phyloP scores from a whole-genome alignment of 2,113 vertebrate genomes.

The Nothocercus julius region DNA sequence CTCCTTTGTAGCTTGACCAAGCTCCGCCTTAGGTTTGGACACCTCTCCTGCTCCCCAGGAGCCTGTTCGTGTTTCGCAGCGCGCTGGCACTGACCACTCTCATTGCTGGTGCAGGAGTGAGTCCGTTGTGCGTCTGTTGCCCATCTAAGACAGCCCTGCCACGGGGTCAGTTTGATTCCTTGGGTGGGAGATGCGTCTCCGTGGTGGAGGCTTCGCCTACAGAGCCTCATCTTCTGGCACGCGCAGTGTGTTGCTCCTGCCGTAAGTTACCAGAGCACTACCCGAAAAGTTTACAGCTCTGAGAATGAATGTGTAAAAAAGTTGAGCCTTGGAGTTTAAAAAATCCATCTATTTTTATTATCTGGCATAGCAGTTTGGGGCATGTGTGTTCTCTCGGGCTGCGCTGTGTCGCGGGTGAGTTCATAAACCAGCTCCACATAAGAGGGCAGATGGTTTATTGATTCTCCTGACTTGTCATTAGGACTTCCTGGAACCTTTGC shows the following conservation, averaged over 20 bases:
- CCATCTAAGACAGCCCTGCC: not conserved
- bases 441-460: not conserved
- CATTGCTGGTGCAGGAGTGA: fast-evolving
- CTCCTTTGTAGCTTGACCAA: not conserved
- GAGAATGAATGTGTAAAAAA: not conserved
- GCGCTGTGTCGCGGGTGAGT: not conserved
- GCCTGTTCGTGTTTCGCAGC: not conserved
- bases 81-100: not conserved
- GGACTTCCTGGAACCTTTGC: not conserved
- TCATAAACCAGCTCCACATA: not conserved
- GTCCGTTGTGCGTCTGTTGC: not conserved
- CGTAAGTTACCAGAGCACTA: fast-evolving
- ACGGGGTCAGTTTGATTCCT: not conserved
- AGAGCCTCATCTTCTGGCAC: not conserved
- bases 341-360: slow-evolving; percentile 51
- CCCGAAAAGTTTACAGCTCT: slow-evolving; percentile 6
- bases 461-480: not conserved
- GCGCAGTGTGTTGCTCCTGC: not conserved
- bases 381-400: not conserved
- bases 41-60: not conserved
- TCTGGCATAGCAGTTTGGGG: not conserved
- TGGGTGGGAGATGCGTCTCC: fast-evolving
- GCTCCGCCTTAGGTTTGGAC: not conserved
- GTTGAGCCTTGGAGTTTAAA: not conserved
- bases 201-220: not conserved